Evolutionary conservation across 2,797 vertebrate genomes (phyloP), one percentile per base, ranked within the genome.

Genomic region (Mareca strepera): DNA sequence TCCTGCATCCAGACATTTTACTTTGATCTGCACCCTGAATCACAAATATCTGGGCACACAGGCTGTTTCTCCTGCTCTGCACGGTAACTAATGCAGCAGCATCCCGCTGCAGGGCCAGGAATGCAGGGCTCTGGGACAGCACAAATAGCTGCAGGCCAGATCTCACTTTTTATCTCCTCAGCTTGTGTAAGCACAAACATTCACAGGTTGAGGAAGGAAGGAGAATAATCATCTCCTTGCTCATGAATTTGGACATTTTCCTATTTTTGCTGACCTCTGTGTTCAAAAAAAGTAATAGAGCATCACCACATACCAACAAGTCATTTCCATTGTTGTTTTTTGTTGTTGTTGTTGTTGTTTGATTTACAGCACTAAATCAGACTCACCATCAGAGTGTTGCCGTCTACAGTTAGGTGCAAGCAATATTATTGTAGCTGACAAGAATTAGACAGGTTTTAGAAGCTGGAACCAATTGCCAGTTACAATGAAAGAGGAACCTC

Each of bases 391-490:
- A 87, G 41, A 87, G 41, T 44, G 76, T 20, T 85, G 37, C 50
- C 55, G 31, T 73, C 53, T 73, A 62, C 58, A 76, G 76, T 44
- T n/a, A 7, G 1, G 26, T 55, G 50, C 29, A 91, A 39, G 28
- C 53, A 59, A 50, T 95, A 82, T 96, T 97, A 94, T 52, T 89
- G 46, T 95, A 96, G 90, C 95, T 97, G 94, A 60, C 70, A n/a
- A 90, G 73, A 80, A 91, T 87, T 93, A 96, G 55, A 89, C 73
- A 87, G 80, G 82, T 93, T 93, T 92, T 94, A 92, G 85, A 97
- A 96, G 95, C 97, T 97, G 97, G 96, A 98, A 97, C 75, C 94
- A 97, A 97, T 96, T 97, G 96, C 82, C 92, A 80, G 59, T 86
- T 94, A 87, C 39, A 97, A 88, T 79, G 81, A 98, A 95, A 97